A percentile compares a stretch with the other conserved stretches of the same genome.
Conservation (phyloP, 2,888 invertebrate genomes). For the Tolmerus cingulatus region DNA sequence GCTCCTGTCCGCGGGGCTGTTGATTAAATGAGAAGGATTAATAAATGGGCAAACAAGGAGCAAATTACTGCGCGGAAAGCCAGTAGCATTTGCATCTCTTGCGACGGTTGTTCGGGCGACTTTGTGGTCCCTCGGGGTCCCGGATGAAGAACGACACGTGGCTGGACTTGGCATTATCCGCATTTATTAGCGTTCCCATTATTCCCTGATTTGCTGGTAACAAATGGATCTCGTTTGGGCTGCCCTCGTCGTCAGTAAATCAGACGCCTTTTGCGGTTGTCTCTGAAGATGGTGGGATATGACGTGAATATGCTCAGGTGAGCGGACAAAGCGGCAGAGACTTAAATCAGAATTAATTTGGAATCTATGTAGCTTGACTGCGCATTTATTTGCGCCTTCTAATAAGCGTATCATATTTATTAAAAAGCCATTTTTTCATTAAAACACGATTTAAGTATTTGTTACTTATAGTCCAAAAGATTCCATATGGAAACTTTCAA, state of each 20-base stretch:
- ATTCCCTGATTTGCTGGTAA: neutral
- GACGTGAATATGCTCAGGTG: neutral
- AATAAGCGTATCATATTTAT: too few relatives aligned
- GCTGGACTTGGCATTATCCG: neutral
- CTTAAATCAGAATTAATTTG: neutral
- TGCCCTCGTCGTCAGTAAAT: neutral
- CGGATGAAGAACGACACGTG: neutral
- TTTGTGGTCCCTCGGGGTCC: neutral
- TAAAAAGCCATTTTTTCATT: too few relatives aligned
- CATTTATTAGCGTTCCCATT: neutral
- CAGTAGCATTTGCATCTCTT: neutral
- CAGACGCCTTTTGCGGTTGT: neutral
- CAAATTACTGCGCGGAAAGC: neutral
- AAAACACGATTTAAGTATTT: too few relatives aligned
- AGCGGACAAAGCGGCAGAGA: neutral
- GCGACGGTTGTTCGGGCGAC: neutral
- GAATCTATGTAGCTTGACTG: too few relatives aligned
- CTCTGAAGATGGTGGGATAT: neutral
- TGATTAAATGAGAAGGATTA: slow-evolving; percentile 6
- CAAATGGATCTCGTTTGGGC: neutral
- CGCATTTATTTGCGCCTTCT: too few relatives aligned
- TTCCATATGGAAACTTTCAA: too few relatives aligned
- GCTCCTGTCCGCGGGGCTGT: neutral
- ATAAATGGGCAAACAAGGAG: slow-evolving; percentile 8
- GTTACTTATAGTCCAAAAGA: too few relatives aligned